phyloP scores from a whole-genome alignment of 2,797 vertebrate species.

The Rousettus madagascariensis region DNA sequence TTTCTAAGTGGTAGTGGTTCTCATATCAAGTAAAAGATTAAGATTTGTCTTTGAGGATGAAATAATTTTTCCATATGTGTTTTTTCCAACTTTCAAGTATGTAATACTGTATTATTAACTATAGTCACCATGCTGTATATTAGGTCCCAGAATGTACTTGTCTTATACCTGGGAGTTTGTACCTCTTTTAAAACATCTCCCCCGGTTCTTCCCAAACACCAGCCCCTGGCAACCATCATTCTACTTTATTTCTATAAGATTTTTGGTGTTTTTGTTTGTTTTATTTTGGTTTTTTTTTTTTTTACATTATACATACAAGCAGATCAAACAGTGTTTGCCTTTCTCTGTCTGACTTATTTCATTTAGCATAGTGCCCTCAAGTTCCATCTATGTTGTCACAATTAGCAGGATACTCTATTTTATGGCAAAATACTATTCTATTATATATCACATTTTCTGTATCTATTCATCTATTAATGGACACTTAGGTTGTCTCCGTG shows the following conservation, averaged over 20 bases:
- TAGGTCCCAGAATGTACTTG: neutral
- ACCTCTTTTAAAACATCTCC: neutral
- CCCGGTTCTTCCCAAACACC: neutral
- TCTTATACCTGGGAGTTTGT: neutral
- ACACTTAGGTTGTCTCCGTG: neutral
- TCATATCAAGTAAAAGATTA: neutral
- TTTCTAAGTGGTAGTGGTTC: neutral
- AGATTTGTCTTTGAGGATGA: neutral
- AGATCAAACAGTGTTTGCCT: neutral
- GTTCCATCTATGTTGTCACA: neutral
- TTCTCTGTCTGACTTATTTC: neutral
- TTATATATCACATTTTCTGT: neutral
- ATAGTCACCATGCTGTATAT: neutral
- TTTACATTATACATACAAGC: neutral
- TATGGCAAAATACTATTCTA: neutral
- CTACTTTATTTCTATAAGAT: neutral
- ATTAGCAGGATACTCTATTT: neutral
- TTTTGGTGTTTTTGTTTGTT: too few relatives aligned
- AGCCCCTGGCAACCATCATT: neutral
- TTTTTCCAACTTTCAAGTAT: neutral
- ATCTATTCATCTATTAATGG: neutral
- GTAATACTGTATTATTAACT: neutral
- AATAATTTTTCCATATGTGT: neutral
- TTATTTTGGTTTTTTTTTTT: too few relatives aligned
- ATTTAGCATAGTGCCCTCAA: neutral